Evolutionary conservation across 1,140 invertebrate species (phyloP).

Genomic region (Archivesica marissinica): DNA sequence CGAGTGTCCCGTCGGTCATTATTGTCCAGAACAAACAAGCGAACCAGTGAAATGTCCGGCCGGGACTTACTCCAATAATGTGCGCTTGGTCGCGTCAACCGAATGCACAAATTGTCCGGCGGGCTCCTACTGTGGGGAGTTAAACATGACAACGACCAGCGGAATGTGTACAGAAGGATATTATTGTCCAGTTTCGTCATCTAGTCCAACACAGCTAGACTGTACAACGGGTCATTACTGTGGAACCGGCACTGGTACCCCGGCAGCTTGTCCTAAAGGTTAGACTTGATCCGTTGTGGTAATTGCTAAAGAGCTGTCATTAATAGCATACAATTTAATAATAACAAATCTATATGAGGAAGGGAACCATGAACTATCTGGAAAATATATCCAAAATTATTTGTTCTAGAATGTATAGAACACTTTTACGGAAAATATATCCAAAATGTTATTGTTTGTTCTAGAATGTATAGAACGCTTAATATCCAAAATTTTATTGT

Average conservation of each 20-base stretch:
- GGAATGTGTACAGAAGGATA: constrained; percentile 76
- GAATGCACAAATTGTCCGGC: constrained; percentile 79
- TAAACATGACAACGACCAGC: constrained; percentile 70
- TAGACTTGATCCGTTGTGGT: too few species aligned
- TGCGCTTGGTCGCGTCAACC: constrained; percentile 64
- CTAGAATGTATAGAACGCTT: too few species aligned
- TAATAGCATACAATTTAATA: too few species aligned
- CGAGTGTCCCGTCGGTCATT: constrained; percentile 79
- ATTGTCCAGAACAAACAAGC: constrained; percentile 73
- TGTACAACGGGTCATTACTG: constrained; percentile 77
- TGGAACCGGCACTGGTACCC: constrained; percentile 70
- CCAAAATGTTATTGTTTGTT: too few species aligned
- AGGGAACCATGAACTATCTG: too few species aligned
- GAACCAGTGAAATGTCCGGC: constrained; percentile 80
- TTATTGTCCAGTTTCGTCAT: constrained; percentile 75
- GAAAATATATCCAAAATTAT: too few species aligned
- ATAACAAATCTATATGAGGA: too few species aligned
- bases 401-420: too few species aligned
- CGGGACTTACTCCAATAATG: constrained; percentile 76
- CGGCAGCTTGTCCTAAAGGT: constrained; percentile 78
- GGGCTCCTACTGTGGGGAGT: constrained; percentile 76
- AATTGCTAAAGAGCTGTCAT: too few species aligned
- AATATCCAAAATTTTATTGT: too few species aligned
- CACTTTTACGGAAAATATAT: too few species aligned
- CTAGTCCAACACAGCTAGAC: constrained; percentile 65